Conservation (phyloP, 2,797 vertebrate genomes). For the Microchirus variegatus region DNA sequence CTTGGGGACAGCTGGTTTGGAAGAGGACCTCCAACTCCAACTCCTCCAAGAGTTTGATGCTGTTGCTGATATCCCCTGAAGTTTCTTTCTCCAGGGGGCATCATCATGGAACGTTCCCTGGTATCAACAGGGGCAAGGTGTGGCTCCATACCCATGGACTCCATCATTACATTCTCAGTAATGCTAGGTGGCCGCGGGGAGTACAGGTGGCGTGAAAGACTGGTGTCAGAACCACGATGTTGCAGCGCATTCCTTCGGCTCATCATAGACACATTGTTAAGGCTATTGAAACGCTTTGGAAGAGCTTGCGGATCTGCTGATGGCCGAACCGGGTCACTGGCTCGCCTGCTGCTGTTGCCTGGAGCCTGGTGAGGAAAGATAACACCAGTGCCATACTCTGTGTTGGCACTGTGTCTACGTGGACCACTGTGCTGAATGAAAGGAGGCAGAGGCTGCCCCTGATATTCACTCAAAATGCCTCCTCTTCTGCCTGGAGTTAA, state of each 20-base stretch:
- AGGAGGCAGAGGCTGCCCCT: constrained; percentile 72
- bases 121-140: constrained; percentile 67
- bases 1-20: constrained; percentile 77
- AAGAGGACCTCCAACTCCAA: constrained; percentile 51
- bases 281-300: constrained; percentile 82
- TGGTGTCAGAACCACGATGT: constrained; percentile 83
- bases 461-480: constrained; percentile 78
- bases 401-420: constrained; percentile 85
- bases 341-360: constrained; percentile 78
- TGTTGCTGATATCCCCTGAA: constrained; percentile 85
- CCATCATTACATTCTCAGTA: constrained; percentile 93
- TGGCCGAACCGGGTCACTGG: constrained; percentile 81
- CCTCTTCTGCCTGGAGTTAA: constrained; percentile 59
- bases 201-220: constrained; percentile 85
- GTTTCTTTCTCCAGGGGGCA: constrained; percentile 76
- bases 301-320: constrained; percentile 76
- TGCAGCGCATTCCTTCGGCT: constrained; percentile 81
- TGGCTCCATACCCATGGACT: constrained; percentile 82
- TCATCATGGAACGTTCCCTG: constrained; percentile 77
- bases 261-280: constrained; percentile 82
- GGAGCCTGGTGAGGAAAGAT: constrained; percentile 83
- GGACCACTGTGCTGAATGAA: constrained; percentile 77
- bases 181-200: constrained; percentile 93
- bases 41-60: constrained; percentile 68
- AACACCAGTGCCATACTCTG: constrained; percentile 84